phyloP scores from a whole-genome alignment of 2,113 vertebrate species.

The Dissostichus mawsoni region DNA sequence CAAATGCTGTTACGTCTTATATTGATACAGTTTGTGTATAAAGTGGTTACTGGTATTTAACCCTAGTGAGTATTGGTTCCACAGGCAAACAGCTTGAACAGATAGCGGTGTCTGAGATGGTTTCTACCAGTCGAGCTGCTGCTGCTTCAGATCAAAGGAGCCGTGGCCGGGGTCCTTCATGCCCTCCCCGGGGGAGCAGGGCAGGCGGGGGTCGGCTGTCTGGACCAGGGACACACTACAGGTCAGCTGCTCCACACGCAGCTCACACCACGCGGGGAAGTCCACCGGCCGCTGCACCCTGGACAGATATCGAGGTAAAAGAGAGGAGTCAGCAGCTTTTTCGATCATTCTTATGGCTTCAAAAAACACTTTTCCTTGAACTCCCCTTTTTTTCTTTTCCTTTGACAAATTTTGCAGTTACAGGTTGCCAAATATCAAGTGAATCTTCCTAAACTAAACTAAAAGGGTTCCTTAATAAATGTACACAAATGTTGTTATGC shows the following conservation, averaged over 20 bases:
- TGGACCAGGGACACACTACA: conserved; percentile 92
- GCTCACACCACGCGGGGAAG: conserved; percentile 91
- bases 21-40: conserved; percentile 26
- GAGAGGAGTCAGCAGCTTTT: neutral
- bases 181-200: conserved; percentile 79
- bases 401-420: too few relatives aligned
- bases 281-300: conserved; percentile 94
- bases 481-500: too few relatives aligned
- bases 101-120: neutral
- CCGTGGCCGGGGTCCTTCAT: conserved; percentile 71
- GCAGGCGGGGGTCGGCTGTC: conserved; percentile 87
- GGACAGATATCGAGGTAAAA: neutral
- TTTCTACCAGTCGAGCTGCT: conserved; percentile 60
- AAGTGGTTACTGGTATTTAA: conserved; percentile 25
- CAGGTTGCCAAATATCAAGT: too few relatives aligned
- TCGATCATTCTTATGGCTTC: neutral
- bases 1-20: conserved; percentile 25
- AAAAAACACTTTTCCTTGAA: neutral
- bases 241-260: conserved; percentile 87
- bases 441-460: too few relatives aligned
- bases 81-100: conserved; percentile 12
- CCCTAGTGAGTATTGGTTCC: conserved; percentile 25
- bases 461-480: too few relatives aligned
- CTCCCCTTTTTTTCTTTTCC: too few relatives aligned
- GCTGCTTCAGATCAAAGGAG: conserved; percentile 45